Evolutionary conservation across 1,140 invertebrate species (phyloP).

Genomic region (Drosophila pseudoananassae): DNA sequence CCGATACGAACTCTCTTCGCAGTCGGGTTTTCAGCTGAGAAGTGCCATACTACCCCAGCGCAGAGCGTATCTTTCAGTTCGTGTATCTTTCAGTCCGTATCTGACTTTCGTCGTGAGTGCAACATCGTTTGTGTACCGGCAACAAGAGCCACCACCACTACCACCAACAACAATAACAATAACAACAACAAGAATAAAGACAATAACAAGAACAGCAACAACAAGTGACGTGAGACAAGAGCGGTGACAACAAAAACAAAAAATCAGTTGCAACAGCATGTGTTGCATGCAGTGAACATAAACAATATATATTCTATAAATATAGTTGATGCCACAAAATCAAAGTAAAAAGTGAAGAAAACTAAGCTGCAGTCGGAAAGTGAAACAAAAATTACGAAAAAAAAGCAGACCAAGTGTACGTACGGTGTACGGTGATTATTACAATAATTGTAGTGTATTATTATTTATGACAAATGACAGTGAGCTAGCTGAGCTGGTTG

Average conservation of each 20-base stretch:
- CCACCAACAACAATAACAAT: slow-evolving; percentile 15
- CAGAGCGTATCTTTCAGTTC: slow-evolving; percentile 1
- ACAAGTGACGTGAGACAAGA: slow-evolving; percentile 30
- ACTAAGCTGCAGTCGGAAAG: not conserved
- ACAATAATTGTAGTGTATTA: slow-evolving; percentile 64
- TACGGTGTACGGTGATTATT: slow-evolving; percentile 51
- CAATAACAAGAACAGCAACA: slow-evolving; percentile 42
- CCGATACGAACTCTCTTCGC: not conserved
- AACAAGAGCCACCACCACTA: slow-evolving; percentile 17
- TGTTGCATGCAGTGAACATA: slow-evolving; percentile 66
- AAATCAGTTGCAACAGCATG: slow-evolving; percentile 42
- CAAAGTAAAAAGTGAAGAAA: slow-evolving; percentile 1
- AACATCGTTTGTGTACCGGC: slow-evolving; percentile 59
- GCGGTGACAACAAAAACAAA: slow-evolving; percentile 37
- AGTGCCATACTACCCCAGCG: not conserved
- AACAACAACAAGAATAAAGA: slow-evolving; percentile 34
- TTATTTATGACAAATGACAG: slow-evolving; percentile 62
- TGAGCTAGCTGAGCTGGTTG: slow-evolving; percentile 22
- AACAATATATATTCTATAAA: slow-evolving; percentile 23
- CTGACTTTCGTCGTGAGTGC: slow-evolving; percentile 75
- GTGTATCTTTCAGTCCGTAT: slow-evolving; percentile 5
- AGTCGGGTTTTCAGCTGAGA: not conserved
- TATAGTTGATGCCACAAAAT: slow-evolving; percentile 11
- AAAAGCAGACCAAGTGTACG: slow-evolving; percentile 23
- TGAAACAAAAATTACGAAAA: not conserved